Conservation (phyloP, 2,797 vertebrate species). For the Hozukius guyotensis region DNA sequence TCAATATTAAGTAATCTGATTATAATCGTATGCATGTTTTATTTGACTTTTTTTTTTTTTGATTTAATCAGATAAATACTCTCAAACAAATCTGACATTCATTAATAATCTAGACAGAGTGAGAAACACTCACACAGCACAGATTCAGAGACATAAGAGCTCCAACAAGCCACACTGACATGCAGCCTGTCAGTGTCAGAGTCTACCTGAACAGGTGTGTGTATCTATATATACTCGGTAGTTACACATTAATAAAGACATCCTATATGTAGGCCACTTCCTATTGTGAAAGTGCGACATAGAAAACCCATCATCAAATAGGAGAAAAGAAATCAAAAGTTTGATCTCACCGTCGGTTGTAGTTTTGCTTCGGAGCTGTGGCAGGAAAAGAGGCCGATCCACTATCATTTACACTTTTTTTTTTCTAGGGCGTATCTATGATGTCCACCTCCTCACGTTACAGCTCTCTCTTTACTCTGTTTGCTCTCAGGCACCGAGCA, state of each 20-base stretch:
- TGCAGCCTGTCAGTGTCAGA: background rate
- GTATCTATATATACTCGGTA: background rate
- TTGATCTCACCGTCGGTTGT: slow-evolving; percentile 62
- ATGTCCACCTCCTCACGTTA: slow-evolving; percentile 38
- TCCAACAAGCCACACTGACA: background rate
- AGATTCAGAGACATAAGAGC: background rate
- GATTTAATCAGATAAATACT: background rate
- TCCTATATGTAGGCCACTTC: background rate
- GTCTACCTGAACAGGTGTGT: slow-evolving; percentile 47
- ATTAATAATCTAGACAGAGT: background rate
- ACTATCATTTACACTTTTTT: slow-evolving; percentile 31
- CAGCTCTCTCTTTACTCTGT: slow-evolving; percentile 21
- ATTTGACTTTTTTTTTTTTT: background rate
- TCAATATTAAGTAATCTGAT: background rate
- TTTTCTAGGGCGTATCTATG: slow-evolving; percentile 32
- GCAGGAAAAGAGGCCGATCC: slow-evolving; percentile 34
- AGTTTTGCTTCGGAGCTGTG: slow-evolving; percentile 19
- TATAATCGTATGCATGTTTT: background rate
- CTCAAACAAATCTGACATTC: background rate
- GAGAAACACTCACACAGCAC: background rate
- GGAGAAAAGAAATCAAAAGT: slow-evolving; percentile 11
- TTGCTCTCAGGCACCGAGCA: slow-evolving; percentile 54
- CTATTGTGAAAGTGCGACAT: background rate
- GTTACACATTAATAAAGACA: slow-evolving; percentile 32
- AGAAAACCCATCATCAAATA: background rate